These are phyloP conservation scores for Palythoa grandis DNA, from an alignment of 92 coral and sea anemone species.

Conservation along the genomic window DNA sequence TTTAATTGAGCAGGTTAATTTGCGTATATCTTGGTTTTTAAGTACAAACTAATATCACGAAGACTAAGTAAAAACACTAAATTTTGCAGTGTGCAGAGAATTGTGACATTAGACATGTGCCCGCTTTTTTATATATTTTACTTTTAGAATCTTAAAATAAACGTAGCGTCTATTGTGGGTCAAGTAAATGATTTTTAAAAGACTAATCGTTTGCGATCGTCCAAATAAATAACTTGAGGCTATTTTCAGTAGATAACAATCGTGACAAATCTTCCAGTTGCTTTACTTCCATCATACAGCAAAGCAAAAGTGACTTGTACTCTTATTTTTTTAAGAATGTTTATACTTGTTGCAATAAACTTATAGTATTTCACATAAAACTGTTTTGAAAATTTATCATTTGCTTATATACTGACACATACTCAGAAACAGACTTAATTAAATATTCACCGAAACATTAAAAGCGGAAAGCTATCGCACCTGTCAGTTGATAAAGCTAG, in stretches of 20 bases:
- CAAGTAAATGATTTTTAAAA: too few species aligned
- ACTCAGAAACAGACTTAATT: conserved; percentile 1
- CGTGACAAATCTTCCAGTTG: neutral
- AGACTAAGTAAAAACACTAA: too few species aligned
- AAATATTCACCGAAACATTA: conserved; percentile 30
- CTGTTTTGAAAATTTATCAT: neutral
- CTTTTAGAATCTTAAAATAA: neutral
- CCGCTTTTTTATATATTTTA: too few species aligned
- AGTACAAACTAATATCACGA: too few species aligned
- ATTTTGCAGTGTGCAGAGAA: too few species aligned
- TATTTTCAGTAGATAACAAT: neutral
- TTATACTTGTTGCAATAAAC: neutral
- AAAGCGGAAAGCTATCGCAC: conserved; percentile 11
- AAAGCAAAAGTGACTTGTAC: neutral
- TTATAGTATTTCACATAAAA: neutral
- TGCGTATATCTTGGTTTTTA: neutral
- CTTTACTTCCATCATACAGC: neutral
- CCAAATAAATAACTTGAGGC: too few species aligned
- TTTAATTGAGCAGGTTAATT: neutral
- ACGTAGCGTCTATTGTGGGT: neutral
- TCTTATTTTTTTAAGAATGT: neutral
- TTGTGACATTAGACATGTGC: too few species aligned
- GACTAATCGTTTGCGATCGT: neutral
- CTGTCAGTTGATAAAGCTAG: conserved; percentile 16
- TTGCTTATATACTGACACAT: conserved; percentile 5